A percentile compares a stretch with the other conserved stretches of the same genome.
Conservation (phyloP, 2,113 vertebrate genomes). For the Pyxicephalus adspersus region DNA sequence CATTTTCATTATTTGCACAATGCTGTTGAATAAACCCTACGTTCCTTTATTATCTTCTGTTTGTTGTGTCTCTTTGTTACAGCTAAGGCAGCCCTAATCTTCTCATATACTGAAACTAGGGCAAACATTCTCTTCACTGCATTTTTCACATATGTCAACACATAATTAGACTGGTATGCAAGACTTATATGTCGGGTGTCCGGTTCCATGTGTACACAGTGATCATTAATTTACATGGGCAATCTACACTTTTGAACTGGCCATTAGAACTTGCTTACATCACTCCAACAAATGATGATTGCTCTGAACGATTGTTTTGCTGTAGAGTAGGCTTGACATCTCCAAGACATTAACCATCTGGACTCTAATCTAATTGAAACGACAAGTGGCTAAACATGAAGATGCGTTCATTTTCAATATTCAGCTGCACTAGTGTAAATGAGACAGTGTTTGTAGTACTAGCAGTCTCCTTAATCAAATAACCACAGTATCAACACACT, state of each 20-base stretch:
- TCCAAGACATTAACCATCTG: slow-evolving; percentile 38
- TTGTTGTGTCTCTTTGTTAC: background rate
- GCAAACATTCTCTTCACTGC: slow-evolving; percentile 7
- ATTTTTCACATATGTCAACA: slow-evolving; percentile 34
- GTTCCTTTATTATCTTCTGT: background rate
- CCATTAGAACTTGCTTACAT: slow-evolving; percentile 29
- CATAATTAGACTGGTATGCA: slow-evolving; percentile 31
- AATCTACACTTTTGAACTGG: slow-evolving; percentile 47
- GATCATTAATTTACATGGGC: slow-evolving; percentile 30
- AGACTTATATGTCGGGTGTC: slow-evolving; percentile 30
- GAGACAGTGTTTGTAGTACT: background rate
- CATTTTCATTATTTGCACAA: too few relatives aligned
- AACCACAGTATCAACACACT: background rate
- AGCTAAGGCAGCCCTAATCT: background rate
- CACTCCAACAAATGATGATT: slow-evolving; percentile 40
- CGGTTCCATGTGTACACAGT: slow-evolving; percentile 15
- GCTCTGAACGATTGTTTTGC: slow-evolving; percentile 13
- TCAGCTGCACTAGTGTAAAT: background rate
- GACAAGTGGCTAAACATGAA: slow-evolving; percentile 27
- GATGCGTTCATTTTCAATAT: slow-evolving; percentile 13
- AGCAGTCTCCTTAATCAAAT: slow-evolving; percentile 15
- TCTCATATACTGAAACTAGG: background rate
- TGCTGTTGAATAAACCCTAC: too few relatives aligned
- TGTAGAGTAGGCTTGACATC: slow-evolving; percentile 45
- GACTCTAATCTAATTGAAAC: slow-evolving; percentile 36